These are phyloP conservation scores for Oryzias woworae DNA, from an alignment of 2,113 vertebrate species.

Conservation along the genomic window DNA sequence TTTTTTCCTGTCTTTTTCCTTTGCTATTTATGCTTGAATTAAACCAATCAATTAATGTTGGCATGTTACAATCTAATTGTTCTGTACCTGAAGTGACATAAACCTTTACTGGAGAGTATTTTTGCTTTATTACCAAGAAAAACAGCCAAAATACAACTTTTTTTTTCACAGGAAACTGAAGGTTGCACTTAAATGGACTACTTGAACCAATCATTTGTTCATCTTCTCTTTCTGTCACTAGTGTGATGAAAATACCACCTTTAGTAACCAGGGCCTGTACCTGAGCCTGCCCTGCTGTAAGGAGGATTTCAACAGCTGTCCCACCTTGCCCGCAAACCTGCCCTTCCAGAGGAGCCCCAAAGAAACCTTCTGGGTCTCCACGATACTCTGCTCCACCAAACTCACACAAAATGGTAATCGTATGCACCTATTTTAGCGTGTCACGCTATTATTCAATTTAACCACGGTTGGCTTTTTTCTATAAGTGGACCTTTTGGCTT, in stretches of 20 bases:
- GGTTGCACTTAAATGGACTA: neutral
- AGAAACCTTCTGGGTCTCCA: conserved; percentile 93
- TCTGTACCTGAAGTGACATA: too few species aligned
- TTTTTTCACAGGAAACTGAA: too few species aligned
- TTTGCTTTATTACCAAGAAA: too few species aligned
- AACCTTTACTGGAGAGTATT: too few species aligned
- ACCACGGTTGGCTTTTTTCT: neutral
- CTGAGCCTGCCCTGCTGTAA: conserved; percentile 95
- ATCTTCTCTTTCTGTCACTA: conserved; percentile 41
- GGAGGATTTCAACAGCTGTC: conserved; percentile 92
- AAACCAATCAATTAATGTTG: too few species aligned
- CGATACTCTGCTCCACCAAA: conserved; percentile 94
- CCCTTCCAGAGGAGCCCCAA: conserved; percentile 96
- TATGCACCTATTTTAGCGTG: neutral
- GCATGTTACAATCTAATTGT: too few species aligned
- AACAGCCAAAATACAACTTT: too few species aligned
- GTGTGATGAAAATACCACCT: conserved; percentile 95
- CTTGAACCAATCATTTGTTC: neutral
- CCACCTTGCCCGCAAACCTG: conserved; percentile 89
- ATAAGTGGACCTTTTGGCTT: conserved; percentile 89
- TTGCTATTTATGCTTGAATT: too few species aligned
- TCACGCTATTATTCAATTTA: neutral
- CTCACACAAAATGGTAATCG: conserved; percentile 92
- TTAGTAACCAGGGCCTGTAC: conserved; percentile 95
- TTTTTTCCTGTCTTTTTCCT: too few species aligned